Base-by-base conservation (phyloP, 1,140 invertebrate genomes). In the Sipha flava region DNA sequence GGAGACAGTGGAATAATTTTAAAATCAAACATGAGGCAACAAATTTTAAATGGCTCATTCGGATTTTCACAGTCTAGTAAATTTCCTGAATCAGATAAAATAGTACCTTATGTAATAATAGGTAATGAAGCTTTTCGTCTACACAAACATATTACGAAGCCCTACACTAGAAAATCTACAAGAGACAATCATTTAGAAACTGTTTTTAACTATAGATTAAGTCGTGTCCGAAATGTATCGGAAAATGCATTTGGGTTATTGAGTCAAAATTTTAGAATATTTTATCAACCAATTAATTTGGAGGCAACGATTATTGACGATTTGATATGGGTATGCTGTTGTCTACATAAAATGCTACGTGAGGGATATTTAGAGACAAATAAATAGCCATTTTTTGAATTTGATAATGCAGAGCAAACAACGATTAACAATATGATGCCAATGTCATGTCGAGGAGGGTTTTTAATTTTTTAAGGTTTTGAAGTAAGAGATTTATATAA, bases 171-270 rank as follows among this genome's bases (percentile, higher is more conserved):
- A 10, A 29, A 66, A 68, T 45, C 64, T 68, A 40, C 52, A 0
- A 75, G 49, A 29, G 16, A 66, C 31, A 64, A 81, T 37, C 81
- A 84, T 59, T 81, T 81, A 81, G 82, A 84, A 80, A 81, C 81
- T 54, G 81, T 83, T 31, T 86, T 84, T 80, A 85, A 86, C 79
- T 86, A 85, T 72, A 52, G 81, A 29, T 57, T 81, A 40, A 62
- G 47, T 43, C 40, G 84, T 23, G 83, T 83, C 40, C 70, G 84
- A 31, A 37, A 83, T 23, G 66, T 83, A 75, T 34, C 82, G 59
- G 84, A 86, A 80, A 85, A 85, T 80, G 82, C 83, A 21, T 85
- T 85, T 82, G 84, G 84, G 9, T 84, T 85, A 54, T 31, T 80
- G 18, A 52, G 34, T 18, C 43, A 59, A 52, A 49, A 29, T 75